These are phyloP conservation scores for Phylloscopus collybita DNA, from an alignment of 2,797 vertebrate species.

Conservation along the genomic window DNA sequence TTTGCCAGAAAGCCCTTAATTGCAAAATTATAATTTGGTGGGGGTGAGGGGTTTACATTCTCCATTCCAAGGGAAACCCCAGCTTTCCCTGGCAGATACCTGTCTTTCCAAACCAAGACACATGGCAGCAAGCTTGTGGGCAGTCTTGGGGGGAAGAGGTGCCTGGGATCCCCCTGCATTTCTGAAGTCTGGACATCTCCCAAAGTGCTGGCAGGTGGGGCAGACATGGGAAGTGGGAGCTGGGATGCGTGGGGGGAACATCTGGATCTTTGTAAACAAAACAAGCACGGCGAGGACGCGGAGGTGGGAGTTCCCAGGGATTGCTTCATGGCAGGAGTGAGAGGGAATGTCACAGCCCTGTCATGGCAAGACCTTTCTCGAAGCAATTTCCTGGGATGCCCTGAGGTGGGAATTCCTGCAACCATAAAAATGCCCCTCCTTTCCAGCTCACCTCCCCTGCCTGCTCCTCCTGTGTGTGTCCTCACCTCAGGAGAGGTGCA, in stretches of 20 bases:
- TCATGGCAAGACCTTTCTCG: not conserved
- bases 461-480: not conserved
- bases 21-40: no score
- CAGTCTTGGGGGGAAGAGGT: not conserved
- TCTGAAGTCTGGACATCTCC: not conserved
- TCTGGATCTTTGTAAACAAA: not conserved
- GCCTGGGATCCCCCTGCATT: not conserved
- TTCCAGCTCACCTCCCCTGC: not conserved
- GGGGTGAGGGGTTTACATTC: no score
- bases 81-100: no score
- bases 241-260: rapidly evolving
- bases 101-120: no score
- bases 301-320: not conserved
- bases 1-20: no score
- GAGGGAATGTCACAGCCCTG: not conserved
- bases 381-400: not conserved
- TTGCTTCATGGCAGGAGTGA: not conserved
- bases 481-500: not conserved
- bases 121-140: not conserved
- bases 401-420: not conserved
- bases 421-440: not conserved
- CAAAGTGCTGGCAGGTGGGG: not conserved
- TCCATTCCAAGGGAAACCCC: no score
- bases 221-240: not conserved
- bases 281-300: rapidly evolving